phyloP scores from a whole-genome alignment of 92 coral and sea anemone genomes.

The Phenganax marumi region DNA sequence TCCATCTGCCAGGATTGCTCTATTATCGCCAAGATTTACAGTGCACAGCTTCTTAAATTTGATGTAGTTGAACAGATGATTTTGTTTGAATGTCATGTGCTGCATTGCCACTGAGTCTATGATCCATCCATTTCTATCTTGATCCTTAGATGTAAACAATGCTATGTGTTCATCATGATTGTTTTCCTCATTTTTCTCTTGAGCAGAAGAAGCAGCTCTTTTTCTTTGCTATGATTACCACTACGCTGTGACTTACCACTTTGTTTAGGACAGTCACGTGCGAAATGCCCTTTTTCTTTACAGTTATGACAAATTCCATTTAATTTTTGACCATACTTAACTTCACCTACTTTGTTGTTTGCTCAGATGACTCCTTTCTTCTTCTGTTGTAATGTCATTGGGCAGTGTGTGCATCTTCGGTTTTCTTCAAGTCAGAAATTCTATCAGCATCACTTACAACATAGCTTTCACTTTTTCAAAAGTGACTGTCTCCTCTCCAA shows the following conservation, averaged over 20 bases:
- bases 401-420: slow-evolving; percentile 18
- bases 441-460: slow-evolving; percentile 31
- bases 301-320: slow-evolving; percentile 46
- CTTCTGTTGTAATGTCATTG: not conserved
- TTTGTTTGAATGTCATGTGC: slow-evolving; percentile 14
- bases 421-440: not conserved
- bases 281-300: slow-evolving; percentile 45
- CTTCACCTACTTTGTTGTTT: too few species aligned
- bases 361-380: not conserved
- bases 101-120: slow-evolving; percentile 22
- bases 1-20: slow-evolving; percentile 16
- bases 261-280: slow-evolving; percentile 35
- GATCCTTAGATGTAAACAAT: slow-evolving; percentile 17
- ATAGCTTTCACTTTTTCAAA: slow-evolving; percentile 22
- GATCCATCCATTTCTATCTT: slow-evolving; percentile 15
- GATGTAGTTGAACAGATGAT: slow-evolving; percentile 9
- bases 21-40: slow-evolving; percentile 3
- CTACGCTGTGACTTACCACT: slow-evolving; percentile 25
- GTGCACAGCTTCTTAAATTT: not conserved
- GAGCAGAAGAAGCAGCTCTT: slow-evolving; percentile 1
- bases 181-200: slow-evolving; percentile 4
- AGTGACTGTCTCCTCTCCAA: slow-evolving; percentile 21
- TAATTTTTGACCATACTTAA: slow-evolving; percentile 21
- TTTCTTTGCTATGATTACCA: slow-evolving; percentile 32
- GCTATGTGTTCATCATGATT: not conserved